A percentile compares a stretch with the other conserved stretches of the same genome.
These are phyloP conservation scores for Sebastolobus alascanus DNA, from an alignment of 2,797 vertebrate genomes.

Conservation along the genomic window DNA sequence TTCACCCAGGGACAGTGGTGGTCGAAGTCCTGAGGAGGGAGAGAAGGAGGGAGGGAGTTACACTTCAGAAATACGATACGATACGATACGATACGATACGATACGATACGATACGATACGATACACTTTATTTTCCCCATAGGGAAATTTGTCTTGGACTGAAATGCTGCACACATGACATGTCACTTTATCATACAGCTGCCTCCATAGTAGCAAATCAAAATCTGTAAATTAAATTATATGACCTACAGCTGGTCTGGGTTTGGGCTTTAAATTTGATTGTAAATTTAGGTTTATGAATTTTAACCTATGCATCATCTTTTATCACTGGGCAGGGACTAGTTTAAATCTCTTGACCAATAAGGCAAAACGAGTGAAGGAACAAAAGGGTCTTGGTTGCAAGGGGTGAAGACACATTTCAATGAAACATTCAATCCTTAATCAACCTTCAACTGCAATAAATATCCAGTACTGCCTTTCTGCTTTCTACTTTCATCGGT, in stretches of 20 bases:
- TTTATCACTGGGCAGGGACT: not conserved
- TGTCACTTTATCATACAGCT: too few relatives aligned
- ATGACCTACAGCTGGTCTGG: not conserved
- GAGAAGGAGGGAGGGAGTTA: not conserved
- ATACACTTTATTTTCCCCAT: too few relatives aligned
- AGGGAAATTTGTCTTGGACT: too few relatives aligned
- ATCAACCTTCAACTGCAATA: not conserved
- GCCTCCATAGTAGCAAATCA: too few relatives aligned
- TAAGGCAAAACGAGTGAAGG: not conserved
- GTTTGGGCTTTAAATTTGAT: not conserved
- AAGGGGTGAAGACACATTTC: not conserved
- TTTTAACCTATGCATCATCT: not conserved
- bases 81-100: too few relatives aligned
- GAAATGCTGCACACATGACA: too few relatives aligned
- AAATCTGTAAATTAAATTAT: too few relatives aligned
- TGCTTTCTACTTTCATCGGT: not conserved
- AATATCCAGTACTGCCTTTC: not conserved
- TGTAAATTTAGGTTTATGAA: not conserved
- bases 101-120: too few relatives aligned
- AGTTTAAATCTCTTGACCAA: not conserved
- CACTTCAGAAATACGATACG: not conserved
- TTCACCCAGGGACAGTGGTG: slow-evolving; percentile 99
- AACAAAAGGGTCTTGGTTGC: not conserved
- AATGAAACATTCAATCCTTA: not conserved
- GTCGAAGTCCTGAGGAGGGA: slow-evolving; percentile 92